Base-by-base conservation (phyloP, 1,140 invertebrate species). In the Anoplophora glabripennis region DNA sequence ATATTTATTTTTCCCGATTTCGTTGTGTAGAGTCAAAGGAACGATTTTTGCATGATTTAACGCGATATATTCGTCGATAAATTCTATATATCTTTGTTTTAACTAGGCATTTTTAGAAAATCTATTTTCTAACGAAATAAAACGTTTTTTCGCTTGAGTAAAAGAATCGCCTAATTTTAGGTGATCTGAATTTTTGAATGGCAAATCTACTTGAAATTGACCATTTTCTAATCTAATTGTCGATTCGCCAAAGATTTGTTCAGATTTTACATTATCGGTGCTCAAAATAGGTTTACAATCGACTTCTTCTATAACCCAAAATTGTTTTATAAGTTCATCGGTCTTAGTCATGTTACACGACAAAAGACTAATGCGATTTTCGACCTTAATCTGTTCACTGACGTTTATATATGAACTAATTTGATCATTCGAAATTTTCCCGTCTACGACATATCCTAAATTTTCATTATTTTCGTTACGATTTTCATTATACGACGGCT, bases 141-240 rank as follows among this genome's bases (percentile, higher is more conserved):
- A 46, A 14, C 44, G 44, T 21, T 18, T 46, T 46, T 46, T 46
- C 10, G 44, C 44, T 46, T 46, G 44, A 15, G 33, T 34, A 37
- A 52, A 52, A 8, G 49, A 52, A 12, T 52, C 49, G 14, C 49
- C 49, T 10, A 52, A 37, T 37, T 36, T 15, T 12, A 37, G 35
- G 11, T 36, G 9, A 7, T 52, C 49, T 7, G 18, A 18, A 46
- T 46, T 52, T 52, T 52, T 52, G 34, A 52, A 37, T 14, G 49
- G 49, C 17, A 52, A 52, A 37, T 52, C 38, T 37, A 52, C 49
- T 15, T 52, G 49, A 37, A 52, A 52, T 11, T 52, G 15, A 52
- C 49, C 49, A 35, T 52, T 37, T 36, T 1, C 28, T 37, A 52
- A 52, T 37, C 33, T 10, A 15, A 10, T 34, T 7, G 49, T 52